Evolutionary conservation across 2,888 invertebrate species (phyloP), one percentile per base, ranked within the genome.

Genomic region (Danaus chrysippus): DNA sequence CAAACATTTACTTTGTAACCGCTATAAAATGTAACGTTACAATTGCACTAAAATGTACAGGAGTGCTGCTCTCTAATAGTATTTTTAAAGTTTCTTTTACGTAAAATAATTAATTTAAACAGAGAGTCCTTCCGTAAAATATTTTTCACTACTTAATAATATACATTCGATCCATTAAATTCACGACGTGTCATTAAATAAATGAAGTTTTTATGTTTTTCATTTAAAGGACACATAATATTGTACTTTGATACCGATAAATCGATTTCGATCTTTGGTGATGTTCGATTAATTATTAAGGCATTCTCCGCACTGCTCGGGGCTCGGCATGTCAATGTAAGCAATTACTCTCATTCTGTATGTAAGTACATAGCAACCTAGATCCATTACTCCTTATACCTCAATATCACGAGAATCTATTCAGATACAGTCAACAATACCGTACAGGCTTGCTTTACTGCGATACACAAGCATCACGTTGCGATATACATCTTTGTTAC

Each of bases 241-340:
- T 41, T 62, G 43, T 56, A 43, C 19, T 49, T 52, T 67, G 56
- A 63, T 69, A 59, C 69, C 66, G 71, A 74, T 81, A 79, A 80
- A 77, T 79, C 72, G 76, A 78, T 78, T 80, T 76, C 76, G 73
- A 71, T 74, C 73, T 72, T 75, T 81, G 82, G 77, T 81, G 81
- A 82, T 82, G 79, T 81, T 77, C 76, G 78, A 84, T 86, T 89
- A 87, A 88, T 89, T 86, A 86, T 81, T 73, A 73, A 77, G 76
- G 79, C 85, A 88, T 89, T 86, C 87, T 79, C 79, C 66, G 72
- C 78, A 73, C 74, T 73, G 77, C 78, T 76, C 68, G 70, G 71
- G 73, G 71, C 70, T 71, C 71, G 87, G 86, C 81, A 87, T 83
- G 87, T 84, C 86, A 87, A 85, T 87, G 83, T 81, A 86, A 84